These are phyloP conservation scores for Boulengeromyrus knoepffleri DNA, from an alignment of 2,113 vertebrate species.

Conservation along the genomic window DNA sequence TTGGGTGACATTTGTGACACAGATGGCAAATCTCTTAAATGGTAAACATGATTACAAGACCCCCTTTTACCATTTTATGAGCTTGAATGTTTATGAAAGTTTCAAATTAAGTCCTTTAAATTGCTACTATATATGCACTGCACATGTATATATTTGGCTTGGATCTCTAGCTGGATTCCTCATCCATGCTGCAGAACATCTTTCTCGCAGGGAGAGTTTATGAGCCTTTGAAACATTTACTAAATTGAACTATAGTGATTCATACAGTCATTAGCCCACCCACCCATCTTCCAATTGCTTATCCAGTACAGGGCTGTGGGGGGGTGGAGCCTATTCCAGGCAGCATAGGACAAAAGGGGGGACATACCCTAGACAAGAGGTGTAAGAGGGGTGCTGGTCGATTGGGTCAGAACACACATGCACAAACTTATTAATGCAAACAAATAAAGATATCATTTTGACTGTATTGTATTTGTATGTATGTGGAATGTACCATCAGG, in stretches of 20 bases:
- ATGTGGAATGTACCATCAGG: neutral
- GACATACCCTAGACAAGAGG: neutral
- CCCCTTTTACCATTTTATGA: neutral
- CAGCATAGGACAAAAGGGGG: neutral
- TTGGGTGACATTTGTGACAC: neutral
- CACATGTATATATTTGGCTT: neutral
- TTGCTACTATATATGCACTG: neutral
- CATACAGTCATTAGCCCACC: neutral
- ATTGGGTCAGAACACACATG: neutral
- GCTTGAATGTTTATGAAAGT: neutral
- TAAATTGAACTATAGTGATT: neutral
- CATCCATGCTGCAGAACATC: neutral
- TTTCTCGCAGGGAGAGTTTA: neutral
- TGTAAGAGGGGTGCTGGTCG: neutral
- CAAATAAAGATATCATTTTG: neutral
- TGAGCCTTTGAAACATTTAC: neutral
- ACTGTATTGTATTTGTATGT: neutral
- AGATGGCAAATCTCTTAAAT: neutral
- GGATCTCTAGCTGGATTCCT: neutral
- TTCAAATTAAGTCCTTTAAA: neutral
- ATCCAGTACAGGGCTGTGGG: neutral
- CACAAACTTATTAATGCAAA: neutral
- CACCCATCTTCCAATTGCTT: neutral
- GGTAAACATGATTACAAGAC: neutral
- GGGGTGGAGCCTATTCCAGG: neutral